Base-by-base conservation (phyloP, 1,140 invertebrate species). In the Harpegnathos saltator region DNA sequence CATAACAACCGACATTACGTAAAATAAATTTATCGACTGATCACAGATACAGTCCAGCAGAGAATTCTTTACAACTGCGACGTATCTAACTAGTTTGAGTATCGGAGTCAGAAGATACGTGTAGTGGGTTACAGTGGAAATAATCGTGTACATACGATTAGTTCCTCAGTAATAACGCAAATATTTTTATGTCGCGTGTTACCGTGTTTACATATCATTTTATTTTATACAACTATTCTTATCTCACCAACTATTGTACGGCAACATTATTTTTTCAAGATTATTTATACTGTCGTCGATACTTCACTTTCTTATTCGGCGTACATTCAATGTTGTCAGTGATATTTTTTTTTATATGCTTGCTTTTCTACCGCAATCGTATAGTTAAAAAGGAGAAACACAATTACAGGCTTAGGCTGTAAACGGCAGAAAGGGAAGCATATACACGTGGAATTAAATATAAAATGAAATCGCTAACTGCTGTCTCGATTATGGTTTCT, bases 401-500 rank as follows among this genome's bases (percentile, higher is more conserved):
- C 54, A 65, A 69, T 33, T 19, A 54, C 33, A 69, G 58, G 65
- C n/a, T 69, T 29, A 52, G 1, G 33, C 33, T 69, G 38, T n/a
- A 58, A 71, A 80, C 65, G 75, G 75, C 75, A 80, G 75, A 80
- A 80, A 80, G 33, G 75, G 44, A 80, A 80, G 75, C 65, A 80
- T 80, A 80, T 80, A 80, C 52, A 59, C 22, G 15, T 52, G 75
- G 52, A 80, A 52, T 71, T 80, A 80, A 80, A 80, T 80, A 80
- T 24, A 80, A 80, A 80, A 80, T 58, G 65, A 80, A 80, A 58
- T 71, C 50, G 75, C 84, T 91, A 44, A 89, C 89, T 92, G 88
- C 88, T 91, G 86, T 87, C 88, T 87, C 82, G 89, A 88, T 89
- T 85, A 89, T 80, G 83, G 85, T 44, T 15, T 89, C 72, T 80